phyloP scores from a whole-genome alignment of 2,797 vertebrate genomes.

The Xyrichtys novacula region DNA sequence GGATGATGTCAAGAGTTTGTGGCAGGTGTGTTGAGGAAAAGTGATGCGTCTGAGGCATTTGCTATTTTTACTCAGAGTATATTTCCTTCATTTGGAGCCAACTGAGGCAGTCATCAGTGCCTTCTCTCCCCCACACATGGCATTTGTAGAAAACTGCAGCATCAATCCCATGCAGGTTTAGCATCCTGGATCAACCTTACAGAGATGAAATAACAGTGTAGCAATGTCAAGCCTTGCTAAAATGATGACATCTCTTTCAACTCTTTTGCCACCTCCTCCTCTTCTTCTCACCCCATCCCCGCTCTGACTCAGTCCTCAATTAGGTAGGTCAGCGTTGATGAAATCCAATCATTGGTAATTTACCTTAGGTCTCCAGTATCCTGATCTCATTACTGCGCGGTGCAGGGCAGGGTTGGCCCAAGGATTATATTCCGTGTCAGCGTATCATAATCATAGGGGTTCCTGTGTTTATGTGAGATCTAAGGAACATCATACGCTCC shows the following conservation, averaged over 20 bases:
- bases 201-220: slow-evolving; percentile 6
- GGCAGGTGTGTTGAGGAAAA: slow-evolving; percentile 5
- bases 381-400: slow-evolving; percentile 62
- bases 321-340: slow-evolving; percentile 69
- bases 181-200: slow-evolving; percentile 5
- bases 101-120: slow-evolving; percentile 3
- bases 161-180: slow-evolving; percentile 21
- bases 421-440: slow-evolving; percentile 76
- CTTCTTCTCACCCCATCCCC: slow-evolving; percentile 15
- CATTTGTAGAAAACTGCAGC: slow-evolving; percentile 33
- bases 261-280: slow-evolving; percentile 17
- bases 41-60: slow-evolving; percentile 5
- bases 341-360: slow-evolving; percentile 83
- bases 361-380: slow-evolving; percentile 73
- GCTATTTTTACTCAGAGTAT: slow-evolving; percentile 24
- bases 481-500: slow-evolving; percentile 24
- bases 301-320: slow-evolving; percentile 62
- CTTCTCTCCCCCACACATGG: background rate
- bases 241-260: slow-evolving; percentile 36
- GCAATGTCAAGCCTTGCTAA: slow-evolving; percentile 29
- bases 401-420: slow-evolving; percentile 30
- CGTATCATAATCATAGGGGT: slow-evolving; percentile 71
- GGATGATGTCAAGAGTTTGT: slow-evolving; percentile 36
- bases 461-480: slow-evolving; percentile 33
- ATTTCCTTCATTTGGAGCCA: slow-evolving; percentile 18